Percentiles rank a stretch among this genome's conserved stretches.
phyloP scores from a whole-genome alignment of 2,113 vertebrate species.

The Catagonus wagneri region DNA sequence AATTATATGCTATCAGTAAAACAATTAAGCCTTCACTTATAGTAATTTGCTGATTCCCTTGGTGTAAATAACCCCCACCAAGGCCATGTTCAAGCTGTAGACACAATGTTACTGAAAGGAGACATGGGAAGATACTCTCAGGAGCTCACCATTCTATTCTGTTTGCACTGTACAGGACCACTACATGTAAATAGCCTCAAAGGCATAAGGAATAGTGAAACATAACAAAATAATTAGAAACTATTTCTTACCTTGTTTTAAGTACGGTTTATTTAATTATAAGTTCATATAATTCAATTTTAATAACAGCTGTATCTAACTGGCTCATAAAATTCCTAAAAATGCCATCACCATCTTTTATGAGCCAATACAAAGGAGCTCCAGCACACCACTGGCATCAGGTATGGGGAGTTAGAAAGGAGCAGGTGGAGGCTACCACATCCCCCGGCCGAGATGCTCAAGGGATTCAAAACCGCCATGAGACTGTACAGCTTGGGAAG shows the following conservation, averaged over 20 bases:
- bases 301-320: background rate
- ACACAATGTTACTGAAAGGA: background rate
- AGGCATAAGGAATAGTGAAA: background rate
- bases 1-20: background rate
- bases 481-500: background rate
- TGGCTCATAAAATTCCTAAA: background rate
- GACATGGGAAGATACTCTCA: background rate
- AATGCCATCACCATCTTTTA: background rate
- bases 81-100: background rate
- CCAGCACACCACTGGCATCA: background rate
- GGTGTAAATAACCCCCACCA: background rate
- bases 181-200: background rate
- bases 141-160: background rate
- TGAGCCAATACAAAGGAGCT: background rate
- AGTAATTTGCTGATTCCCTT: background rate
- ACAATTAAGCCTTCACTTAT: background rate
- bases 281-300: background rate
- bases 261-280: constrained; percentile 18
- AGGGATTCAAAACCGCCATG: background rate
- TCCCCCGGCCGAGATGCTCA: background rate
- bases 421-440: background rate
- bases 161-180: background rate
- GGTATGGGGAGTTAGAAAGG: background rate
- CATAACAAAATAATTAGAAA: background rate
- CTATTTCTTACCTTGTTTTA: background rate